Conservation (phyloP, 1,140 invertebrate species). For the Hormaphis cornu region DNA sequence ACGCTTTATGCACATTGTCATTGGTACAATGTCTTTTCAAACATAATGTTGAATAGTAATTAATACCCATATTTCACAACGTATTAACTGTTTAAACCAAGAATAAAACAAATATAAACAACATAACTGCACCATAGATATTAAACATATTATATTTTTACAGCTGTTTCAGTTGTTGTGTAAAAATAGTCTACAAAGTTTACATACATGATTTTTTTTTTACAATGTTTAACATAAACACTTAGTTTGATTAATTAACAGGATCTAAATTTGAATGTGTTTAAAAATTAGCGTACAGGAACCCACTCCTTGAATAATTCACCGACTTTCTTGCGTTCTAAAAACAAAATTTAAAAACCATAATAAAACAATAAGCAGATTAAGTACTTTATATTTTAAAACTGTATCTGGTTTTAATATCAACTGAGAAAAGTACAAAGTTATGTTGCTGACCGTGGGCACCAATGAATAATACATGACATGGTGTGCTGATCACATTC, state of each 20-base stretch:
- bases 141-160: not conserved
- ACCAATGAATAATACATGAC: too few species aligned
- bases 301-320: constrained; percentile 55
- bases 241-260: not conserved
- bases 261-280: not conserved
- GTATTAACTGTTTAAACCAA: too few species aligned
- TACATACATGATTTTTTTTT: not conserved
- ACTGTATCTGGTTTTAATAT: too few species aligned
- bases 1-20: not conserved
- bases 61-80: not conserved
- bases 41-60: constrained; percentile 8
- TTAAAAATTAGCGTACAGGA: constrained; percentile 51
- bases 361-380: not conserved
- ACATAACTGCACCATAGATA: not conserved
- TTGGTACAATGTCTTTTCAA: constrained; percentile 13
- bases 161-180: not conserved
- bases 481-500: too few species aligned
- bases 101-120: not conserved
- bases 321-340: constrained; percentile 53
- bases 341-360: constrained; percentile 38
- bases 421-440: too few species aligned
- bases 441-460: too few species aligned
- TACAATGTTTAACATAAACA: not conserved
- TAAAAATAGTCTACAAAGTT: not conserved
- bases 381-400: not conserved